Conservation (phyloP, 2,888 invertebrate species). For the Hypolimnas misippus region DNA sequence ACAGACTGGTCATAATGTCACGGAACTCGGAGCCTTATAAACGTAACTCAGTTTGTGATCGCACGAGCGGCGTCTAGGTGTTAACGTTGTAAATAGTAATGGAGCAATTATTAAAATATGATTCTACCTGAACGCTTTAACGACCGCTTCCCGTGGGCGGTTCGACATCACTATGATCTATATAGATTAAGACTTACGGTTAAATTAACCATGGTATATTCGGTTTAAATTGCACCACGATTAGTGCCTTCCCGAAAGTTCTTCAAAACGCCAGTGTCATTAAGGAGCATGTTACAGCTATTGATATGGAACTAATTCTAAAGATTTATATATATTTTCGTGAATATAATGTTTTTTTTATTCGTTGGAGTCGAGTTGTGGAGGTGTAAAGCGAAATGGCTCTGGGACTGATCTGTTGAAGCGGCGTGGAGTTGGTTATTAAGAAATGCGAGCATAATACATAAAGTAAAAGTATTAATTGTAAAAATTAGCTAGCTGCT, state of each 20-base stretch:
- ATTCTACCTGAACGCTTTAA: slow-evolving; percentile 13
- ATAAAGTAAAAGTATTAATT: slow-evolving; percentile 60
- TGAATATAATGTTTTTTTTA: not conserved
- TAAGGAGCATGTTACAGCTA: slow-evolving; percentile 8
- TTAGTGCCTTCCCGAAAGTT: slow-evolving; percentile 7
- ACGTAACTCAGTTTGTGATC: not conserved
- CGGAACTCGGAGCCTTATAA: slow-evolving; percentile 5
- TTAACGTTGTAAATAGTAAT: slow-evolving; percentile 7
- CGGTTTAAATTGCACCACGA: not conserved
- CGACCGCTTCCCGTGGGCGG: slow-evolving; percentile 6
- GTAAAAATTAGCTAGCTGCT: slow-evolving; percentile 46
- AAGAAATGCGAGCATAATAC: slow-evolving; percentile 33
- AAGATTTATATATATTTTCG: slow-evolving; percentile 5
- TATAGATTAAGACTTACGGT: not conserved
- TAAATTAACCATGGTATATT: not conserved
- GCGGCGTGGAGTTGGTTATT: not conserved
- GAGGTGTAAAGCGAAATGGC: not conserved
- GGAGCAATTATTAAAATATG: slow-evolving; percentile 10
- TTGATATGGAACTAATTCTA: not conserved
- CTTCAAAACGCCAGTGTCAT: not conserved
- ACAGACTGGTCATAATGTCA: not conserved
- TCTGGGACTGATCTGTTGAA: not conserved
- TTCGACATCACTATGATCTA: not conserved
- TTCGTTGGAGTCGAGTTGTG: not conserved
- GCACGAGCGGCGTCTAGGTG: not conserved